Base-by-base conservation (phyloP, 2,113 vertebrate genomes). In the Murina feae region DNA sequence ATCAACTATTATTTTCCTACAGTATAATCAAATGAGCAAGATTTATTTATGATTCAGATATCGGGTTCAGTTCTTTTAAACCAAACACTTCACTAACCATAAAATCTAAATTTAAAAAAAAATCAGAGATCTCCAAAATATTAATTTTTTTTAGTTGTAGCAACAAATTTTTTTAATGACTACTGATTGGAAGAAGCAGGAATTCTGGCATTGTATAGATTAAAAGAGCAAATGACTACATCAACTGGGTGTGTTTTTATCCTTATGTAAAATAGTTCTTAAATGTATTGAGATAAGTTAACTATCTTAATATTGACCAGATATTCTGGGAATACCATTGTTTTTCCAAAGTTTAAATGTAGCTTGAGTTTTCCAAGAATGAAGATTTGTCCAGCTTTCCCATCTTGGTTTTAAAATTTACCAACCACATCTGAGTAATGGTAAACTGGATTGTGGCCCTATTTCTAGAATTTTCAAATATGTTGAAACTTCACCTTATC, bases 391-490 rank as follows among this genome's bases (percentile, higher is more conserved):
- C 13, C 14, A 74, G 21, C 35, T 94, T 92, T 55, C 35, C 10
- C n/a, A 23, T 86, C 32, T 89, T 86, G 28, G 5, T 82, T 94
- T 84, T 82, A 35, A 82, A 6, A 86, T 60, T 95, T 55, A 79
- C 12, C 20, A 74, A 21, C 10, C 11, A 60, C 8, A 30, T 71
- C 1, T 51, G 60, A 80, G 35, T 66, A 63, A 85, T 37, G 18
- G 11, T 78, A 81, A 85, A 3, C 21, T 72, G 51, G 6, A 51
- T 60, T 81, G 44, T 32, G 6, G 4, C 6, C 47, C 30, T 78
- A 11, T 42, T 94, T 86, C 51, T 74, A 63, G 18, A 92, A 86
- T 4, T 96, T 95, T 74, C 11, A 68, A 94, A 89, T 17, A 44
- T 42, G 9, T 60, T 66, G 35, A 82, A 79, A 13, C 0, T 35